Base-by-base conservation (phyloP, 2,888 invertebrate genomes). In the Terebella lapidaria region DNA sequence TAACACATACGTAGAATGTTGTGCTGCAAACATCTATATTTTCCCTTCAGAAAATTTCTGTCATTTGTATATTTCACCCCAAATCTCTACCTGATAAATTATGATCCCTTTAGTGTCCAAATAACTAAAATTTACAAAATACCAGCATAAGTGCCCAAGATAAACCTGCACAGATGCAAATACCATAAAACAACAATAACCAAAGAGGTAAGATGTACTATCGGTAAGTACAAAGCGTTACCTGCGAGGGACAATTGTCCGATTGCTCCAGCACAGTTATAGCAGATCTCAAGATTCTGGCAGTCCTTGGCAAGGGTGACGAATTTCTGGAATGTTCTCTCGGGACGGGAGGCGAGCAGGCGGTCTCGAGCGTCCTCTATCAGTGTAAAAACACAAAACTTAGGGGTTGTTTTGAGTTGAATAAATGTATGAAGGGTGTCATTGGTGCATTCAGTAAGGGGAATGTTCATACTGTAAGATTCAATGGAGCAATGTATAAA, bases 261-360 rank as follows among this genome's bases (percentile, higher is more conserved):
- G 1, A 76, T 62, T 4, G 68, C 72, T 0, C 76, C 74, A 10
- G 74, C 76, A 69, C 73, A 71, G 65, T 76, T 76, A 60, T 76
- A 75, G 51, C 71, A 70, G 3, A 74, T 67, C 52, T 74, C 74
- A 20, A 70, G 54, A 51, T 67, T 67, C 20, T 57, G 62, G 3
- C 69, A 69, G 18, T 69, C 61, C 1, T 71, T 66, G 18, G 72
- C 73, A 62, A 74, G 61, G 49, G 68, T 63, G 1, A 75, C 69
- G 27, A 75, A 60, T 27, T 68, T 67, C 22, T 62, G 61, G 57
- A 74, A 70, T 2, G 68, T 64, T 53, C 67, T 64, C n/a, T 73
- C 22, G 18, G 28, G 2, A 25, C 55, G 26, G 3, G 20, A 5
- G 10, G 64, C 53, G 22, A 72, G 42, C 22, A 75, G 55, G 35